Evolutionary conservation across 2,888 invertebrate species (phyloP).

Genomic region (Andrena chrysosceles): DNA sequence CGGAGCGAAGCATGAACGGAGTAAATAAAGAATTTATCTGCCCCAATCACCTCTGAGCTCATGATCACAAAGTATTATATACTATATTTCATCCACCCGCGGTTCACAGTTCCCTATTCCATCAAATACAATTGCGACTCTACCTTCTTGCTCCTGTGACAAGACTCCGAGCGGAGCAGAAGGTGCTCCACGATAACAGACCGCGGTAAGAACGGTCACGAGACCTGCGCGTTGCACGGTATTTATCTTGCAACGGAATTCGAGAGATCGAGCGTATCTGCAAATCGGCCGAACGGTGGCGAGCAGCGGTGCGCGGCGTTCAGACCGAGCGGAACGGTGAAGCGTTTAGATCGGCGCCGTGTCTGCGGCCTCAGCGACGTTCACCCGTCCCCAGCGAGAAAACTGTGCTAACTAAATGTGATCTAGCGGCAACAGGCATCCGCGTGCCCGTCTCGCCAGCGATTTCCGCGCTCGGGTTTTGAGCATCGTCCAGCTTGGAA

Average conservation of each 20-base stretch:
- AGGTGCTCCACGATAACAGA: neutral
- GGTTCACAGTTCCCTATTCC: too few species aligned
- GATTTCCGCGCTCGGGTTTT: slow-evolving; percentile 54
- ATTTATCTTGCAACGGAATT: slow-evolving; percentile 32
- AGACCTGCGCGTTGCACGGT: neutral
- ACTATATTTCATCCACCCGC: too few species aligned
- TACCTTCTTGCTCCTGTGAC: neutral
- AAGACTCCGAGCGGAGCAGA: neutral
- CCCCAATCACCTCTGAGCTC: too few species aligned
- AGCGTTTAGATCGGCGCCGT: slow-evolving; percentile 76
- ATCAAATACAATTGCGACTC: neutral
- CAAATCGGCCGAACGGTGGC: slow-evolving; percentile 23
- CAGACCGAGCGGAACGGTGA: slow-evolving; percentile 66
- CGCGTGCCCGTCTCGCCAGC: slow-evolving; percentile 26
- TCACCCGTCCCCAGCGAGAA: slow-evolving; percentile 64
- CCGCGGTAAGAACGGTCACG: neutral
- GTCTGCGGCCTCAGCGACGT: slow-evolving; percentile 73
- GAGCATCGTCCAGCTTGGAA: neutral
- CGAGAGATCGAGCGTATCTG: slow-evolving; percentile 34
- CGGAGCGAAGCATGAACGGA: too few species aligned
- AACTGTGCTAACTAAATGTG: slow-evolving; percentile 71
- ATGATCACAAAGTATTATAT: too few species aligned
- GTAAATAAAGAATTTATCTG: too few species aligned
- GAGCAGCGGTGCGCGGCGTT: slow-evolving; percentile 44
- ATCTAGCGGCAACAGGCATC: slow-evolving; percentile 49